A percentile compares a stretch with the other conserved stretches of the same genome.
Conservation (phyloP, 2,797 vertebrate species). For the Natrix natrix region DNA sequence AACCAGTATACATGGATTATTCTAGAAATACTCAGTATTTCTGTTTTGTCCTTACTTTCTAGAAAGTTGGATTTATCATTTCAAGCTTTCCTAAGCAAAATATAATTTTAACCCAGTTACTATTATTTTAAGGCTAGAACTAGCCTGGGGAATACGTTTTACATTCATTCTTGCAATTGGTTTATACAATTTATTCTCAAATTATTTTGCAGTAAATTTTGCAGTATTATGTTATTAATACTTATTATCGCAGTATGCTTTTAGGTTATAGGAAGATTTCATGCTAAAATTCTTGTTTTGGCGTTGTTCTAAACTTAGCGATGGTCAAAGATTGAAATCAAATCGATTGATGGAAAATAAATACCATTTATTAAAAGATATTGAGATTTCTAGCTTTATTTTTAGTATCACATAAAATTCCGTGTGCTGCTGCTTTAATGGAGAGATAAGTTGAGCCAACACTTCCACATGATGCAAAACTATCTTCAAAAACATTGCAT, state of each 20-base stretch:
- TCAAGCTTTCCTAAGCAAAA: not conserved
- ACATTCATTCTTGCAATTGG: not conserved
- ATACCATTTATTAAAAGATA: not conserved
- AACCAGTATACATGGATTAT: not conserved
- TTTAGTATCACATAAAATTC: not conserved
- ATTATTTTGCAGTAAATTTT: not conserved
- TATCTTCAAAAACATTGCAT: not conserved
- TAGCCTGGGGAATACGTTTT: not conserved
- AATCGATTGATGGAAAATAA: not conserved
- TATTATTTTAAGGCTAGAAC: not conserved
- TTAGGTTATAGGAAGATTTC: not conserved
- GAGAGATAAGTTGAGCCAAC: not conserved
- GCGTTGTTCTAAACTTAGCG: not conserved
- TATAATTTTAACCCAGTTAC: not conserved
- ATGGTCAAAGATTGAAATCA: not conserved
- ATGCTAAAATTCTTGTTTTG: not conserved
- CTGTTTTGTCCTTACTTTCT: not conserved
- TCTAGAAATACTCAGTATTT: not conserved
- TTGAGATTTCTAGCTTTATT: not conserved
- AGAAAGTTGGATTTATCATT: not conserved
- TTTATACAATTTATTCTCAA: not conserved
- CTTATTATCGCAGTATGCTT: not conserved
- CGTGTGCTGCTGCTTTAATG: not conserved
- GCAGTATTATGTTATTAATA: not conserved
- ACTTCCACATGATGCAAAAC: not conserved